Conservation (phyloP, 1,140 invertebrate species). For the Eciton burchellii region DNA sequence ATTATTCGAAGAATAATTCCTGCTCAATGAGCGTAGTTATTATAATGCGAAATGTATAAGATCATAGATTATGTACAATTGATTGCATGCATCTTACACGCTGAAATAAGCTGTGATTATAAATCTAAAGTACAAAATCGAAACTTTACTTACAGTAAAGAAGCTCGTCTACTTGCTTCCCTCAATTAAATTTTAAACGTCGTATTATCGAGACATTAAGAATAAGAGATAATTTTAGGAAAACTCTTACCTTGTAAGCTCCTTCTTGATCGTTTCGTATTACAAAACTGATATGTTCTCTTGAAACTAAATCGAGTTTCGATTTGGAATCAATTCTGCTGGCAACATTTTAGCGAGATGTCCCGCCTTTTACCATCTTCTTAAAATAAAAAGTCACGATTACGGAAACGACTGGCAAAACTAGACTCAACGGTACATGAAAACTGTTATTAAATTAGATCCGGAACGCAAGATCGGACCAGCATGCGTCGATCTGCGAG, state of each 20-base stretch:
- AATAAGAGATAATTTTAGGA: constrained; percentile 7
- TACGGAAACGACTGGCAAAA: background rate
- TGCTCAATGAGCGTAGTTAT: too few species aligned
- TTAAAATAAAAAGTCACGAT: background rate
- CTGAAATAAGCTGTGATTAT: background rate
- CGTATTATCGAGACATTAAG: background rate
- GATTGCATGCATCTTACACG: background rate
- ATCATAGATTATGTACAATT: too few species aligned
- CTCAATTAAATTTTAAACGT: background rate
- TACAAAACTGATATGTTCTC: constrained; percentile 1
- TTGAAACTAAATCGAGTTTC: constrained; percentile 15
- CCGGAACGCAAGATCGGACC: background rate
- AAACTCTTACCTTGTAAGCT: constrained; percentile 14
- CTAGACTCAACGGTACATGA: background rate
- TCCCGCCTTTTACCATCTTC: background rate
- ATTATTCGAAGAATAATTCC: too few species aligned
- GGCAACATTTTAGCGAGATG: background rate
- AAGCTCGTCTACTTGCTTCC: background rate
- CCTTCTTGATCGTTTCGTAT: background rate
- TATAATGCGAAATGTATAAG: too few species aligned
- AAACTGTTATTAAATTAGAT: background rate
- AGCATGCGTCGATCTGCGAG: background rate
- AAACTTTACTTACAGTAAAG: background rate
- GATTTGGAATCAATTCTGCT: background rate
- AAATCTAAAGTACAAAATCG: constrained; percentile 1